These are phyloP conservation scores for Acanthiza pusilla DNA, from an alignment of 2,797 vertebrate species.

Conservation along the genomic window DNA sequence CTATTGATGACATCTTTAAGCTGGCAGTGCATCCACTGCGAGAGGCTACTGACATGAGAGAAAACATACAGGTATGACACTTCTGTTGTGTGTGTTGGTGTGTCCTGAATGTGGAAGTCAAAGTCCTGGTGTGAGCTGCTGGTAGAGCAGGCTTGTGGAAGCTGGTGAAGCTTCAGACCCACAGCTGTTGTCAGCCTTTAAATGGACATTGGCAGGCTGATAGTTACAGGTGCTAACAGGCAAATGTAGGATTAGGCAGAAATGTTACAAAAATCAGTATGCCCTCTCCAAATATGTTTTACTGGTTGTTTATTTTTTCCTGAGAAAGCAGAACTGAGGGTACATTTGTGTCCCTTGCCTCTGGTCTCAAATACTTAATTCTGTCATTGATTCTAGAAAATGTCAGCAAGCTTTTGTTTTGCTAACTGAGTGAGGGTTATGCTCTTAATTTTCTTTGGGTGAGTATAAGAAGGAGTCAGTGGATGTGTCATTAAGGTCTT, in stretches of 20 bases:
- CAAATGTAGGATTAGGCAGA: background rate
- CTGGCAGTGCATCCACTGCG: slow-evolving; percentile 80
- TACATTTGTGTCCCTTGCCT: background rate
- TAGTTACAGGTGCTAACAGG: background rate
- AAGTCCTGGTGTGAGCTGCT: background rate
- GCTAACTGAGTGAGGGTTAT: background rate
- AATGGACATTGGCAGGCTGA: background rate
- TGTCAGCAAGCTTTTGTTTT: background rate
- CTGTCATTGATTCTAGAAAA: background rate
- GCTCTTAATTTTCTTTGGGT: background rate
- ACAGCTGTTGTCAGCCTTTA: background rate
- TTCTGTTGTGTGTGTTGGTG: rapidly evolving
- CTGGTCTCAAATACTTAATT: background rate
- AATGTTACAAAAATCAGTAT: background rate
- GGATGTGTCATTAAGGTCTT: background rate
- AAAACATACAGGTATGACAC: slow-evolving; percentile 87
- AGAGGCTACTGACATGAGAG: slow-evolving; percentile 91
- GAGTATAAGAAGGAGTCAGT: background rate
- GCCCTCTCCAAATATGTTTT: background rate
- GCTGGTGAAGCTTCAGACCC: background rate
- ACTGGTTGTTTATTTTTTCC: background rate
- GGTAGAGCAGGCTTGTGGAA: background rate
- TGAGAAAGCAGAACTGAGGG: background rate
- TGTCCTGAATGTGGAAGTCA: background rate
- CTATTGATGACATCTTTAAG: slow-evolving; percentile 92